Evolutionary conservation across 2,113 vertebrate species (phyloP).

Genomic region (Lichenostomus cassidix): DNA sequence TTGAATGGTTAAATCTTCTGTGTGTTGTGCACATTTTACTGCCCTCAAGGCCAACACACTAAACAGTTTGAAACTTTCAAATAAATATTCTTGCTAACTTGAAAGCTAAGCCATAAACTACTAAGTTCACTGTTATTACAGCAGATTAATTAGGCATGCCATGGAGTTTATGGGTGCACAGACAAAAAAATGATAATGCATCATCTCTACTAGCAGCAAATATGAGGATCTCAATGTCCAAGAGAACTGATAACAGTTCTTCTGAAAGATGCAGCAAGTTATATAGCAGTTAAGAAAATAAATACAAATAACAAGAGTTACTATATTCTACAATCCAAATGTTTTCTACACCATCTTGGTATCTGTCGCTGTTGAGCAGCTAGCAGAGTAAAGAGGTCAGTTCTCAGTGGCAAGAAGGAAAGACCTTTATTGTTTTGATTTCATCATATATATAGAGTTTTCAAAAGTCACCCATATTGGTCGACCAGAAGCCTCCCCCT

Average conservation of each 20-base stretch:
- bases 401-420: too few relatives aligned
- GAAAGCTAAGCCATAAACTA: not conserved
- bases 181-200: not conserved
- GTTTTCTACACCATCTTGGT: not conserved
- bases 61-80: not conserved
- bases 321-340: not conserved
- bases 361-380: too few relatives aligned
- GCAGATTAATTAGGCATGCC: not conserved
- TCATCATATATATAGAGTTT: too few relatives aligned
- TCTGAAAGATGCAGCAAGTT: not conserved
- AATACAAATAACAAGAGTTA: not conserved
- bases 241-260: not conserved
- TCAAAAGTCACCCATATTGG: too few relatives aligned
- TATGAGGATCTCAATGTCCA: not conserved
- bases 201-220: not conserved
- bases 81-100: not conserved
- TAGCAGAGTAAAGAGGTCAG: too few relatives aligned
- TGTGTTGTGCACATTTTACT: not conserved
- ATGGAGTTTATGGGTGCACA: not conserved
- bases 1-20: not conserved
- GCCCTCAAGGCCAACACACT: not conserved
- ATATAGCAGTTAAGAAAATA: not conserved
- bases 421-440: too few relatives aligned
- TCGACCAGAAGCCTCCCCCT: too few relatives aligned
- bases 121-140: not conserved